phyloP scores from a whole-genome alignment of 2,113 vertebrate species.

The Anas platyrhynchos region DNA sequence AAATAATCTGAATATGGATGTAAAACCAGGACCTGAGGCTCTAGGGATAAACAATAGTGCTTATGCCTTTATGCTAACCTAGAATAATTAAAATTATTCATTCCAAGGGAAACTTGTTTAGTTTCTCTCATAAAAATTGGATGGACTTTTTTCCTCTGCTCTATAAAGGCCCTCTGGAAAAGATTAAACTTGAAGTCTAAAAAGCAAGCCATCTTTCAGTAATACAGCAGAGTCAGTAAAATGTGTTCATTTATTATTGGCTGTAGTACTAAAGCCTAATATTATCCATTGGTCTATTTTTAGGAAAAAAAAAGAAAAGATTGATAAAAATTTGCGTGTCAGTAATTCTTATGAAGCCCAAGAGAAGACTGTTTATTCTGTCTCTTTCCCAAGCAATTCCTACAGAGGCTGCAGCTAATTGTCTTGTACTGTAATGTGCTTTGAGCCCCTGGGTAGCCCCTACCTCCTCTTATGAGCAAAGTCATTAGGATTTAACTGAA shows the following conservation, averaged over 20 bases:
- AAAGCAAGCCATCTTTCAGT: neutral
- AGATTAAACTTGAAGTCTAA: neutral
- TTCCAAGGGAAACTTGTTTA: neutral
- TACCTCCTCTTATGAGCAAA: neutral
- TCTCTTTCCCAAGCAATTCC: neutral
- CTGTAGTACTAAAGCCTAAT: neutral
- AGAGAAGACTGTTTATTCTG: conserved; percentile 16
- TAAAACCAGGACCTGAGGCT: neutral
- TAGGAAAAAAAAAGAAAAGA: neutral
- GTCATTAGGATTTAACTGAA: neutral
- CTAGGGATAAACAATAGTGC: neutral
- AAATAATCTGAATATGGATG: neutral
- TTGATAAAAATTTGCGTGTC: neutral
- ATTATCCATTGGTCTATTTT: neutral
- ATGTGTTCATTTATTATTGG: neutral
- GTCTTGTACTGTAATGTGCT: neutral
- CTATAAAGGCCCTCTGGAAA: neutral
- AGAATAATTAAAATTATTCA: neutral
- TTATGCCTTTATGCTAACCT: neutral
- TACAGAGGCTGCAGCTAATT: neutral
- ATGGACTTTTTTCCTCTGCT: neutral
- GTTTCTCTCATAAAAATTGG: neutral
- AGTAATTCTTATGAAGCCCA: conserved; percentile 2
- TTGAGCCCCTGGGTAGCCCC: neutral
- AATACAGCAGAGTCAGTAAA: neutral